Evolutionary conservation across 1,140 invertebrate genomes (phyloP).

Genomic region (Acromyrmex echinatior): DNA sequence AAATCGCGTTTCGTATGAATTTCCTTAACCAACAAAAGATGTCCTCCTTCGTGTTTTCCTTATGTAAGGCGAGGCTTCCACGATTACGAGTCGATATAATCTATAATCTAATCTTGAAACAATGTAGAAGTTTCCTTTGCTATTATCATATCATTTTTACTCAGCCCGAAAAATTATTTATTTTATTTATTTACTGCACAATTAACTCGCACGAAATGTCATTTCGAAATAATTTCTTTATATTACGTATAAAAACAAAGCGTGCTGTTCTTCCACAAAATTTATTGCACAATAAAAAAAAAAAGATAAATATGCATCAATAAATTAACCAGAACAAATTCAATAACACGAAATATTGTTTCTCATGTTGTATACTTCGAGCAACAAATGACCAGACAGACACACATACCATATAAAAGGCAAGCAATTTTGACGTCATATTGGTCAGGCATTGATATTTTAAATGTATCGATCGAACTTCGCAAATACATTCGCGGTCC

Average conservation of each 20-base stretch:
- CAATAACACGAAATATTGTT: constrained; percentile 14
- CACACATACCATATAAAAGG: not conserved
- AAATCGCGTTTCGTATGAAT: constrained; percentile 32
- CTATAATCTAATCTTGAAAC: not conserved
- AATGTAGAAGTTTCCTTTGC: not conserved
- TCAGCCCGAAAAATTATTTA: not conserved
- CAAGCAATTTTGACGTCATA: not conserved
- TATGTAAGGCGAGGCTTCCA: not conserved
- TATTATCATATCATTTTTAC: not conserved
- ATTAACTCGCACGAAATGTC: constrained; percentile 11
- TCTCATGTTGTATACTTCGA: not conserved
- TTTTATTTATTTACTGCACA: not conserved
- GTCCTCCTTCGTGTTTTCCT: constrained; percentile 19
- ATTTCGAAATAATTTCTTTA: not conserved
- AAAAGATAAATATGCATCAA: not conserved
- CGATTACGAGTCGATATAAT: constrained; percentile 25
- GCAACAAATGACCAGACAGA: not conserved
- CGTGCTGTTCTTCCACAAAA: not conserved
- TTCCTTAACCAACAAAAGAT: constrained; percentile 23
- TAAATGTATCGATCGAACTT: constrained; percentile 53
- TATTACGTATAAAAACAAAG: not conserved
- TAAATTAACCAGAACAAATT: not conserved
- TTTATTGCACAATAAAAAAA: not conserved
- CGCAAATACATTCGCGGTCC: constrained; percentile 21
- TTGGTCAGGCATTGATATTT: constrained; percentile 48